Conservation (phyloP, 2,113 vertebrate genomes). For the Oryzias melastigma region DNA sequence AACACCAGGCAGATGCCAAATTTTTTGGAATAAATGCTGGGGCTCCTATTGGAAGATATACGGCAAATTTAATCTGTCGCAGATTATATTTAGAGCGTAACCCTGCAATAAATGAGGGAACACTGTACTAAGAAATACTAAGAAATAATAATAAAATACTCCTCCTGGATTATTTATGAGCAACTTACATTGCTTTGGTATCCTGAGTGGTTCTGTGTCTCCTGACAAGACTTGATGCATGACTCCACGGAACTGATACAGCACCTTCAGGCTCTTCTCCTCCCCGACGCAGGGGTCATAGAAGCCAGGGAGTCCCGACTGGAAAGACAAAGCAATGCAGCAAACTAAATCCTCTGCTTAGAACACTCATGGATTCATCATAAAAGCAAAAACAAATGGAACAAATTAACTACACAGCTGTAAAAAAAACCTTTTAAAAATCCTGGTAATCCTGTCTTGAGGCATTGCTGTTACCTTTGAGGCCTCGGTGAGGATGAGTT, state of each 20-base stretch:
- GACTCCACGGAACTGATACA: slow-evolving; percentile 97
- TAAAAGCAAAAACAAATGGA: not conserved
- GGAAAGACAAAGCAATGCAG: slow-evolving; percentile 33
- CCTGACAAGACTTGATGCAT: slow-evolving; percentile 94
- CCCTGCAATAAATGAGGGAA: too few relatives aligned
- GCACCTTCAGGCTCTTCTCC: slow-evolving; percentile 96
- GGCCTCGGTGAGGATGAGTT: slow-evolving; percentile 96
- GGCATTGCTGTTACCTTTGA: slow-evolving; percentile 82
- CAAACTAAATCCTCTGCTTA: slow-evolving; percentile 4
- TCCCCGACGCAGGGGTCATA: slow-evolving; percentile 97
- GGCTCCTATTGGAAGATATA: too few relatives aligned
- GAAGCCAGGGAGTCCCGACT: slow-evolving; percentile 96
- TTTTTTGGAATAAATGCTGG: too few relatives aligned
- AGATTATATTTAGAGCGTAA: too few relatives aligned
- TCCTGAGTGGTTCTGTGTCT: slow-evolving; percentile 92
- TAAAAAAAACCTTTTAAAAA: not conserved
- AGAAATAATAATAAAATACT: too few relatives aligned
- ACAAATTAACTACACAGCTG: not conserved
- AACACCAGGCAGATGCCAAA: too few relatives aligned
- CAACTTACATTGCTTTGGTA: slow-evolving; percentile 98
- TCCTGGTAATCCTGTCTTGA: not conserved
- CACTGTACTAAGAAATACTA: too few relatives aligned
- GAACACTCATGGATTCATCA: not conserved
- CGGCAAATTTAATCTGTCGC: too few relatives aligned
- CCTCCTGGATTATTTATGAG: not conserved